Evolutionary conservation across 2,113 vertebrate species (phyloP).

Genomic region (Ceyx margarethae): DNA sequence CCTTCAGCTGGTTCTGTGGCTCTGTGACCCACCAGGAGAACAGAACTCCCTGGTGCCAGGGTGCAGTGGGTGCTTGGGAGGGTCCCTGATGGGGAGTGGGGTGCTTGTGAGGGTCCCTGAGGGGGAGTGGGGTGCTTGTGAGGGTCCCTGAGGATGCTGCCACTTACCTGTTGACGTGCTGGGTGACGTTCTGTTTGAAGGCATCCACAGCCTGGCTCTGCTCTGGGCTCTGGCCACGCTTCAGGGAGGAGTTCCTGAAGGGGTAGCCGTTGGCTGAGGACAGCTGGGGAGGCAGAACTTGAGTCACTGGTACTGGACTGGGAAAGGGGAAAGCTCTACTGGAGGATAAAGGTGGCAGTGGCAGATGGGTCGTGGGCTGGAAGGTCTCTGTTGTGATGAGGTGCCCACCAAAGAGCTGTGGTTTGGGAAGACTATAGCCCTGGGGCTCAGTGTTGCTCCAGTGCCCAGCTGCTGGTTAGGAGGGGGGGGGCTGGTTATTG

Average conservation of each 20-base stretch:
- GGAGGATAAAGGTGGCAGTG: not conserved
- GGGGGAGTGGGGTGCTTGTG: not conserved
- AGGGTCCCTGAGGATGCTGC: not conserved
- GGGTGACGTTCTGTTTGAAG: slow-evolving; percentile 58
- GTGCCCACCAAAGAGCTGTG: not conserved
- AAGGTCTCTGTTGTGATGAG: not conserved
- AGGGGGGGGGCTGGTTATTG: not conserved
- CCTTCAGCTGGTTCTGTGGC: too few relatives aligned
- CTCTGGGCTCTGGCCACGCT: slow-evolving; percentile 13
- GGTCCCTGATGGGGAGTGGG: not conserved
- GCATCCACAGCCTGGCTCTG: slow-evolving; percentile 51
- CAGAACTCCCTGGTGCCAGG: not conserved
- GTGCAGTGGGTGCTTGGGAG: rapidly evolving
- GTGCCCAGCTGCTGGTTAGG: not conserved
- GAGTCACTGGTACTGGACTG: not conserved
- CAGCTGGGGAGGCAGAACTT: slow-evolving; percentile 60
- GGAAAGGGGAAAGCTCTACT: not conserved
- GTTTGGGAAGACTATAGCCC: not conserved
- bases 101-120: not conserved
- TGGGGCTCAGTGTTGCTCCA: not conserved
- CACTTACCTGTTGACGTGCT: slow-evolving; percentile 62
- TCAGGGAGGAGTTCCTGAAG: slow-evolving; percentile 61
- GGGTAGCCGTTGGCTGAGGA: slow-evolving; percentile 81
- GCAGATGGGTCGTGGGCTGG: not conserved
- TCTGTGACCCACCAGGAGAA: too few relatives aligned